phyloP scores from a whole-genome alignment of 2,797 vertebrate species.

The Danio albolineatus region DNA sequence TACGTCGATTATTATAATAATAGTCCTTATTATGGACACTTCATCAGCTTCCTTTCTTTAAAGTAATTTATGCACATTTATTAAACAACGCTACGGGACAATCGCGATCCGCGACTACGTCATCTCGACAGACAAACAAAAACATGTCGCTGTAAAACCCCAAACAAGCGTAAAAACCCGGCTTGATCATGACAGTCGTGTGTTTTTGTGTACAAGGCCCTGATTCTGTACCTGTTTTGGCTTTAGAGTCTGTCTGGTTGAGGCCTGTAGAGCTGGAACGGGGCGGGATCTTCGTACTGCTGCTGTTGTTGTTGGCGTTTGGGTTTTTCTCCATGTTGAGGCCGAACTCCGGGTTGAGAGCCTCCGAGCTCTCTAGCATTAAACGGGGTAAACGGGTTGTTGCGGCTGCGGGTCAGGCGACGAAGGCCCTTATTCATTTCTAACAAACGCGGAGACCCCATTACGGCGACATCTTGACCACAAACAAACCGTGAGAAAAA shows the following conservation, averaged over 20 bases:
- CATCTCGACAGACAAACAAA: conserved; percentile 22
- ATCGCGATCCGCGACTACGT: conserved; percentile 1
- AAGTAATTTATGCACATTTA: too few relatives aligned
- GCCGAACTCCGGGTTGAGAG: conserved; percentile 84
- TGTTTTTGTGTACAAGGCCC: not conserved
- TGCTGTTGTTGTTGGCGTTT: conserved; percentile 77
- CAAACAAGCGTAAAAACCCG: not conserved
- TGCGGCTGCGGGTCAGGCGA: conserved; percentile 83
- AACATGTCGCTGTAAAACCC: not conserved
- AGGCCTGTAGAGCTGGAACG: conserved; percentile 91
- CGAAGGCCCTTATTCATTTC: conserved; percentile 93
- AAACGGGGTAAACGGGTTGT: conserved; percentile 76
- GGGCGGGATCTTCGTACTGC: conserved; percentile 82
- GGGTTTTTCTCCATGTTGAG: conserved; percentile 85
- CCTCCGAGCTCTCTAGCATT: conserved; percentile 77
- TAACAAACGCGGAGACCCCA: conserved; percentile 88
- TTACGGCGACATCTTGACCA: conserved; percentile 96
- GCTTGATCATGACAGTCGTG: not conserved
- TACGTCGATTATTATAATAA: too few relatives aligned
- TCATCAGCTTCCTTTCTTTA: too few relatives aligned
- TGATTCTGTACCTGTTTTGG: conserved; percentile 87
- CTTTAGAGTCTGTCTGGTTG: conserved; percentile 89
- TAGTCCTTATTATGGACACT: too few relatives aligned
- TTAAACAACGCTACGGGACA: not conserved
- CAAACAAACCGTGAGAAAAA: conserved; percentile 72